Percentiles rank a stretch among this genome's conserved stretches.
phyloP scores from a whole-genome alignment of 2,113 vertebrate species.

The Zosterops lateralis region DNA sequence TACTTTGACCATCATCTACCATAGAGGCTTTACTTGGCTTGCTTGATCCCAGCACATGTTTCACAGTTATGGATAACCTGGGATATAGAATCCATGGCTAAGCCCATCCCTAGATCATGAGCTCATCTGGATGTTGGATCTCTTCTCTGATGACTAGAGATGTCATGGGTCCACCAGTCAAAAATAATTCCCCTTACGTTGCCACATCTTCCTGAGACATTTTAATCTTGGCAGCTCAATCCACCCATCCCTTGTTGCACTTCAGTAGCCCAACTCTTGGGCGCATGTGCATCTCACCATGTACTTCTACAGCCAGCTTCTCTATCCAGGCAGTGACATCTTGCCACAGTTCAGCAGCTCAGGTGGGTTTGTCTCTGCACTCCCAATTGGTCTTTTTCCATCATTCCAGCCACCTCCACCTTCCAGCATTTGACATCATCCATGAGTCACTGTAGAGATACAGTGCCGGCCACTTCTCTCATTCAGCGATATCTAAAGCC shows the following conservation, averaged over 20 bases:
- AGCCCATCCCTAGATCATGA: background rate
- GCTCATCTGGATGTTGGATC: background rate
- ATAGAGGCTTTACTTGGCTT: background rate
- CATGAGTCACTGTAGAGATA: too few relatives aligned
- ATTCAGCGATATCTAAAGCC: background rate
- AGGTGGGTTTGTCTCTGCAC: background rate
- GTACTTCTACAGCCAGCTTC: background rate
- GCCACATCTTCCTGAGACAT: background rate
- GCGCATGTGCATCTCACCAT: too few relatives aligned
- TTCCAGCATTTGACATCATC: background rate
- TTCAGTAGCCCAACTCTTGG: background rate
- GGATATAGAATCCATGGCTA: background rate
- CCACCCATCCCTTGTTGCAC: rapidly evolving
- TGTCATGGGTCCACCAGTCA: background rate
- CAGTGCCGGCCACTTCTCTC: background rate
- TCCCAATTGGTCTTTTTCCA: background rate
- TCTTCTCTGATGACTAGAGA: background rate
- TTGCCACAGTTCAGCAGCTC: background rate
- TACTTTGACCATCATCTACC: background rate
- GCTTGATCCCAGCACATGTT: background rate
- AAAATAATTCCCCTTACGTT: background rate
- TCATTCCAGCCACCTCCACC: background rate
- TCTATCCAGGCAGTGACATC: too few relatives aligned
- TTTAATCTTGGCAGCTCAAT: background rate
- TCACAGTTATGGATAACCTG: background rate